These are phyloP conservation scores for Bolinopsis microptera DNA, from an alignment of 37 sponge, comb jelly and placozoan genomes.

Conservation along the genomic window DNA sequence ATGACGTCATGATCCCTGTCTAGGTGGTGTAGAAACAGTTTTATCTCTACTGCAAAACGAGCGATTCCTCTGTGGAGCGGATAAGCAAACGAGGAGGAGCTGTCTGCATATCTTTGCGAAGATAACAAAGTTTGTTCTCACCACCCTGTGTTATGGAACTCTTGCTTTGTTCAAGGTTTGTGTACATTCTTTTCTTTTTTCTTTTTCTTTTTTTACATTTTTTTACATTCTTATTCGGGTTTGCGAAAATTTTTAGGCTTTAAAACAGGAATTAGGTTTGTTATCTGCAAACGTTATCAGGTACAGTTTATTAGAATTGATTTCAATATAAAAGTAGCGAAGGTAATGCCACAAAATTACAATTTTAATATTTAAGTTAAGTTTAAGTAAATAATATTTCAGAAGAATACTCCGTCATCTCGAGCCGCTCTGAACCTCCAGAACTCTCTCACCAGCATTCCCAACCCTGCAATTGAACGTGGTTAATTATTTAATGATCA, in stretches of 20 bases:
- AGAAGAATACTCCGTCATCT: not conserved
- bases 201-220: too few species aligned
- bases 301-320: too few species aligned
- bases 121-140: conserved; percentile 10
- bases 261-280: too few species aligned
- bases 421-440: not conserved
- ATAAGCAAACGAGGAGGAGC: not conserved
- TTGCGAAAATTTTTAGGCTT: too few species aligned
- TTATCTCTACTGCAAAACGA: not conserved
- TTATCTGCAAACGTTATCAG: too few species aligned
- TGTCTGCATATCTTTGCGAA: conserved; percentile 56
- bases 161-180: conserved; percentile 50
- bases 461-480: conserved; percentile 35
- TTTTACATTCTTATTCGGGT: too few species aligned
- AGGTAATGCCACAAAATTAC: too few species aligned
- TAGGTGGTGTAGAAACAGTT: conserved; percentile 47
- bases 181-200: not conserved
- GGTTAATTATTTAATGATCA: too few species aligned
- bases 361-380: too few species aligned
- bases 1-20: too few species aligned
- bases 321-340: too few species aligned
- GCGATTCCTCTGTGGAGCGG: conserved; percentile 6
- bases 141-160: conserved; percentile 35
- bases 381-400: too few species aligned
- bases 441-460: conserved; percentile 36